Evolutionary conservation across 2,888 invertebrate genomes (phyloP).

Genomic region (Drosophila acutilabella): DNA sequence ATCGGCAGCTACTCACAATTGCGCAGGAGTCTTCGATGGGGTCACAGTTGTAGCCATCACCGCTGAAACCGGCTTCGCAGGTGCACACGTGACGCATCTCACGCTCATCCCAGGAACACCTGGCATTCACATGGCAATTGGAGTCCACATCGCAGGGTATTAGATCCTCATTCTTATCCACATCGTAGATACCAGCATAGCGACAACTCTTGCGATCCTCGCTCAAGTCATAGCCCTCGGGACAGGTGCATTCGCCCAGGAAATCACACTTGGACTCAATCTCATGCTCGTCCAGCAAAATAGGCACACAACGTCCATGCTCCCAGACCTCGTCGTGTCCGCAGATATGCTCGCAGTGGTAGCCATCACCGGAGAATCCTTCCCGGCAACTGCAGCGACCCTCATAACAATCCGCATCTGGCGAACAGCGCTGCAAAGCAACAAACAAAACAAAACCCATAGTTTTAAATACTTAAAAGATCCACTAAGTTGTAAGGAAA

Average conservation of each 20-base stretch:
- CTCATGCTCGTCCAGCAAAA: slow-evolving; percentile 77
- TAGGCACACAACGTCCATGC: slow-evolving; percentile 77
- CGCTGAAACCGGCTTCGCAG: slow-evolving; percentile 93
- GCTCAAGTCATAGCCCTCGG: slow-evolving; percentile 86
- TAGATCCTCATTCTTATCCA: slow-evolving; percentile 72
- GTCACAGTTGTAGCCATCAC: slow-evolving; percentile 92
- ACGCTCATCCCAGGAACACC: slow-evolving; percentile 88
- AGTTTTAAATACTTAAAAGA: background rate
- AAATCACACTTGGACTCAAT: slow-evolving; percentile 81
- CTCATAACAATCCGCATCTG: slow-evolving; percentile 93
- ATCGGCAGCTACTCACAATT: slow-evolving; percentile 78
- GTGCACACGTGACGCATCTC: slow-evolving; percentile 88
- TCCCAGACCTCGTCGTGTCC: slow-evolving; percentile 81
- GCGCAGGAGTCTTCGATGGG: slow-evolving; percentile 87
- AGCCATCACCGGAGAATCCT: slow-evolving; percentile 91
- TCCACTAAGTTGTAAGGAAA: background rate
- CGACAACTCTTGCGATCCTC: slow-evolving; percentile 74
- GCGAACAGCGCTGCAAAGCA: slow-evolving; percentile 81
- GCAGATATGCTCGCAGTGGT: slow-evolving; percentile 80
- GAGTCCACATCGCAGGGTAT: slow-evolving; percentile 90
- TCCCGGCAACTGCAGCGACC: slow-evolving; percentile 88
- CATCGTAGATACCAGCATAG: slow-evolving; percentile 57
- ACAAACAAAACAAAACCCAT: background rate
- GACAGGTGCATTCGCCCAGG: slow-evolving; percentile 85
- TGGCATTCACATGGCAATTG: slow-evolving; percentile 93